These are phyloP conservation scores for Galaxias olidus DNA, from an alignment of 2,797 vertebrate genomes.

Conservation along the genomic window DNA sequence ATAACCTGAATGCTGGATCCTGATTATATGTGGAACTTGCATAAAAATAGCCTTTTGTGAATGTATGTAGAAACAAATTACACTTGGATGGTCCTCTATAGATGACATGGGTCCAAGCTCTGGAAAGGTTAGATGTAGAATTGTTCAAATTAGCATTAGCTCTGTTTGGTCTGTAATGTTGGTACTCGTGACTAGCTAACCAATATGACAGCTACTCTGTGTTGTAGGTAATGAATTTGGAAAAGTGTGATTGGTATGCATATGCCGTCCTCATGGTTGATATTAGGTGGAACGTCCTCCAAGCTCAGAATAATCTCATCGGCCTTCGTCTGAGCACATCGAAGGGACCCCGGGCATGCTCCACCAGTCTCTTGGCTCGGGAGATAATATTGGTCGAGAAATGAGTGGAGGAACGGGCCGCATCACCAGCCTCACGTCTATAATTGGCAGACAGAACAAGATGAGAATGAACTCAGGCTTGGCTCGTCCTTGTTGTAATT, in stretches of 20 bases:
- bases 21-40: background rate
- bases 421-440: conserved; percentile 54
- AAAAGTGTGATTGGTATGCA: conserved; percentile 63
- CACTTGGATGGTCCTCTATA: conserved; percentile 1
- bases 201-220: conserved; percentile 60
- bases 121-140: no score
- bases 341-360: conserved; percentile 45
- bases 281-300: conserved; percentile 64
- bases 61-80: conserved; percentile 14
- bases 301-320: conserved; percentile 72
- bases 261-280: conserved; percentile 48
- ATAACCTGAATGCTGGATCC: no score
- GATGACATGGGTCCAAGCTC: no score
- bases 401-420: conserved; percentile 57
- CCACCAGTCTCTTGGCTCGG: conserved; percentile 61
- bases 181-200: conserved; percentile 25
- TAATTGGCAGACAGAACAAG: conserved; percentile 69
- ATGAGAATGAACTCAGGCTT: conserved; percentile 70
- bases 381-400: conserved; percentile 64
- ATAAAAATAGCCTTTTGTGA: background rate
- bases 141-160: background rate
- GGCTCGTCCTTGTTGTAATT: conserved; percentile 81
- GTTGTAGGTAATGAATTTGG: conserved; percentile 41
- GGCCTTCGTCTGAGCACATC: conserved; percentile 65
- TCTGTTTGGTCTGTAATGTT: conserved; percentile 42